A percentile compares a stretch with the other conserved stretches of the same genome.
phyloP scores from a whole-genome alignment of 2,797 vertebrate genomes.

The Pangasius mekongensis region DNA sequence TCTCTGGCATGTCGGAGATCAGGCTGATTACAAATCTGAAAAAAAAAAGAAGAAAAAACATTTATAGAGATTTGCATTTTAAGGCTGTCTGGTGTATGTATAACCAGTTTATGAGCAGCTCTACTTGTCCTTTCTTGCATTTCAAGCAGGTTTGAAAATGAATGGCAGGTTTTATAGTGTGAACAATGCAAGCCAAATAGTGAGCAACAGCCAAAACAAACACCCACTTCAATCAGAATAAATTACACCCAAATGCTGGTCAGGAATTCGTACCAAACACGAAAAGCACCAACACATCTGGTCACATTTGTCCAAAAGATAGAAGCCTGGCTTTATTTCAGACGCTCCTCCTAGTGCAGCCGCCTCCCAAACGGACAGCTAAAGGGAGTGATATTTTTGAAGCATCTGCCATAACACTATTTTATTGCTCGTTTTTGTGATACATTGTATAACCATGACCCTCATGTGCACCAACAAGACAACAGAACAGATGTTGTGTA shows the following conservation, averaged over 20 bases:
- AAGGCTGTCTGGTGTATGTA: not conserved
- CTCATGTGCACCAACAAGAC: not conserved
- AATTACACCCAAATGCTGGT: conserved; percentile 16
- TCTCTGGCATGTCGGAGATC: not conserved
- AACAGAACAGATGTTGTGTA: not conserved
- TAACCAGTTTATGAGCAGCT: not conserved
- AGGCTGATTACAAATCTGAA: not conserved
- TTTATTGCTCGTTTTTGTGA: not conserved
- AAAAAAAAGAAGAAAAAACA: not conserved
- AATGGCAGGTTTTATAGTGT: not conserved
- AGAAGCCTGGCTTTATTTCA: not conserved
- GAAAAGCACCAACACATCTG: conserved; percentile 1
- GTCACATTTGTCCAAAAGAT: not conserved
- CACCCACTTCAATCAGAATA: not conserved
- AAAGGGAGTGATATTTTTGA: not conserved
- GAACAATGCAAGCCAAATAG: no score
- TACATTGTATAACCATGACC: not conserved
- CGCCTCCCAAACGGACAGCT: not conserved
- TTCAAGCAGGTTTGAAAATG: not conserved
- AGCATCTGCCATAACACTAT: not conserved
- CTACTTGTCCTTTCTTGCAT: not conserved
- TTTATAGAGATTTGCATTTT: not conserved
- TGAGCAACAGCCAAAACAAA: not conserved
- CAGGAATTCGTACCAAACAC: not conserved
- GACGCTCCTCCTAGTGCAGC: not conserved